Evolutionary conservation across 1,140 invertebrate species (phyloP).

Genomic region (Aphaenogaster floridana): DNA sequence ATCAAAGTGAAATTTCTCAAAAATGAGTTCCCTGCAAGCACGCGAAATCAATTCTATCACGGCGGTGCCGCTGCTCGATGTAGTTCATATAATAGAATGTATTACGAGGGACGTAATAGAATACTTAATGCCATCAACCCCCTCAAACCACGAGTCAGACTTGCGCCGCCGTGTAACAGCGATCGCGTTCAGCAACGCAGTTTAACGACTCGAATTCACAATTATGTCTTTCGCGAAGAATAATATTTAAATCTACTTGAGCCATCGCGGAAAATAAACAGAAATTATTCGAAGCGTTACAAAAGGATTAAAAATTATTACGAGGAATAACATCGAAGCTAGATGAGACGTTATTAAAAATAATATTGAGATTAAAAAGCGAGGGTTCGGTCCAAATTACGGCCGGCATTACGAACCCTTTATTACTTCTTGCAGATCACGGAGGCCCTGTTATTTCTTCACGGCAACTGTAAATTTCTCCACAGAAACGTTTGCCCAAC

Average conservation of each 20-base stretch:
- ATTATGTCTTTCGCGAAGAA: background rate
- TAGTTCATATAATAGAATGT: conserved; percentile 41
- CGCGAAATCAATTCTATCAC: conserved; percentile 23
- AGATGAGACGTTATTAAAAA: background rate
- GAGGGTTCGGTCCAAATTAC: background rate
- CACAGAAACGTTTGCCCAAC: conserved; percentile 98
- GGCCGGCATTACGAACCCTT: background rate
- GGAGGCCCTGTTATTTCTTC: conserved; percentile 97
- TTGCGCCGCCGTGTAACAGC: background rate
- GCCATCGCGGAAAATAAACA: background rate
- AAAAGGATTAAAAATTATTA: background rate
- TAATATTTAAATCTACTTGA: background rate
- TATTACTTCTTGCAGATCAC: conserved; percentile 91
- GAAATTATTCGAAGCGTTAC: background rate
- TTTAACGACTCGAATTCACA: background rate
- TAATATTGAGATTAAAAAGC: background rate
- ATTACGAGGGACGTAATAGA: conserved; percentile 49
- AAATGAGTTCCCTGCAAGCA: conserved; percentile 19
- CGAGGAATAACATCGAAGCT: background rate
- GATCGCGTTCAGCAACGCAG: background rate
- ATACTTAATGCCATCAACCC: conserved; percentile 36
- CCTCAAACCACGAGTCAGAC: conserved; percentile 6
- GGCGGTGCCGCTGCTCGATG: background rate
- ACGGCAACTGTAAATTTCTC: conserved; percentile 93
- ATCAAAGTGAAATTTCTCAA: conserved; percentile 40